phyloP scores from a whole-genome alignment of 92 coral and sea anemone species.

The Blastomussa wellsi region DNA sequence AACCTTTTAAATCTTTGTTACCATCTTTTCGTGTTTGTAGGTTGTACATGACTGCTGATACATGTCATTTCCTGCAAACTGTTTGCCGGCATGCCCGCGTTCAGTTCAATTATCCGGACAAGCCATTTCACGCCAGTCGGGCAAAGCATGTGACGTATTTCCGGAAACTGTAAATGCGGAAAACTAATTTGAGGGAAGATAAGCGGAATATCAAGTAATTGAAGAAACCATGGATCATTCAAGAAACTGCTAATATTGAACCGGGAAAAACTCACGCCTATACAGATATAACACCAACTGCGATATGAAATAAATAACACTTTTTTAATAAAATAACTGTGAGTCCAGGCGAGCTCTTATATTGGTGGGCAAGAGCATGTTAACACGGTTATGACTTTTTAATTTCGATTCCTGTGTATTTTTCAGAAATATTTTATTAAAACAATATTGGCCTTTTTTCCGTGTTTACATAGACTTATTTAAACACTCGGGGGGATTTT shows the following conservation, averaged over 20 bases:
- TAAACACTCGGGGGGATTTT: no score
- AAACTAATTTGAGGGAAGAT: neutral
- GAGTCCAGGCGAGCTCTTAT: no score
- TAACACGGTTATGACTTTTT: no score
- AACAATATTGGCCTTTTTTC: no score
- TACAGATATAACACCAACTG: neutral
- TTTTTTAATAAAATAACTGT: no score
- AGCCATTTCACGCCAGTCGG: neutral
- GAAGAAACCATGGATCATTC: neutral
- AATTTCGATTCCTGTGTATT: no score
- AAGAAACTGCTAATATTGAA: neutral
- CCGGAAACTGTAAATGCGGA: constrained; percentile 2
- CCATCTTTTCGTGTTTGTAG: neutral
- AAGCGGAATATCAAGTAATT: neutral
- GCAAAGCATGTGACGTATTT: constrained; percentile 18
- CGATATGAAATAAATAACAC: neutral
- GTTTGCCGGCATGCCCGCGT: neutral
- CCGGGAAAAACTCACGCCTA: neutral
- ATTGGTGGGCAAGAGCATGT: no score
- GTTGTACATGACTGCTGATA: neutral
- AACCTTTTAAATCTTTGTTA: neutral
- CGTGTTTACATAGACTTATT: no score
- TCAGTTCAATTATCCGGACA: neutral
- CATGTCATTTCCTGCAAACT: no score
- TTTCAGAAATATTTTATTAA: no score